Evolutionary conservation across 2,888 invertebrate genomes (phyloP).

Genomic region (Reticulitermes lucifugus): DNA sequence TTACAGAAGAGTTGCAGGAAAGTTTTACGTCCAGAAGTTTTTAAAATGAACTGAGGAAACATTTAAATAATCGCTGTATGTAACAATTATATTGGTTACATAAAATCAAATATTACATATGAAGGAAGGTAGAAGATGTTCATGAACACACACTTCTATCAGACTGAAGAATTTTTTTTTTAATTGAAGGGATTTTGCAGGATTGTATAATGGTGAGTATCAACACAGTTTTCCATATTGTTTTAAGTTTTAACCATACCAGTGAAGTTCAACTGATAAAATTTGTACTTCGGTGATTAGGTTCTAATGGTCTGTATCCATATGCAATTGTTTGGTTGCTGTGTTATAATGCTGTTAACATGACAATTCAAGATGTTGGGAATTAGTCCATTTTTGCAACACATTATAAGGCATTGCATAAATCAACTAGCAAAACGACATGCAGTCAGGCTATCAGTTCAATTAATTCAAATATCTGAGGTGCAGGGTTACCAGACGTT

Average conservation of each 20-base stretch:
- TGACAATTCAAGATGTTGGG: not conserved
- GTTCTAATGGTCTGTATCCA: not conserved
- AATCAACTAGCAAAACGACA: not conserved
- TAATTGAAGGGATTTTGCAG: not conserved
- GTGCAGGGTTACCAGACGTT: not conserved
- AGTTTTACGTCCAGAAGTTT: slow-evolving; percentile 25
- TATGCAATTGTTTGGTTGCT: not conserved
- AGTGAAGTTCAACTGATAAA: not conserved
- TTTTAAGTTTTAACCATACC: not conserved
- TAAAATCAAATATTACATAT: not conserved
- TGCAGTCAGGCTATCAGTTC: not conserved
- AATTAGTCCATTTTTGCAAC: not conserved
- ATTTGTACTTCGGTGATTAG: not conserved
- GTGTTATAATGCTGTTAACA: too few relatives aligned
- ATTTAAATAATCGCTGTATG: slow-evolving; percentile 14
- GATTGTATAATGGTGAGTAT: slow-evolving; percentile 9
- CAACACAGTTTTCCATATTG: not conserved
- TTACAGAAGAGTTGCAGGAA: slow-evolving; percentile 16
- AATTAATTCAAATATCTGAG: not conserved
- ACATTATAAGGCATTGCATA: not conserved
- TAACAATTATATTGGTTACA: slow-evolving; percentile 5
- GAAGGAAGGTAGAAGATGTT: not conserved
- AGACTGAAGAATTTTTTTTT: slow-evolving; percentile 18
- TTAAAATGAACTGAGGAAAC: slow-evolving; percentile 30
- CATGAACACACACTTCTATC: not conserved